Base-by-base conservation (phyloP, 2,113 vertebrate species). In the Sorex araneus region DNA sequence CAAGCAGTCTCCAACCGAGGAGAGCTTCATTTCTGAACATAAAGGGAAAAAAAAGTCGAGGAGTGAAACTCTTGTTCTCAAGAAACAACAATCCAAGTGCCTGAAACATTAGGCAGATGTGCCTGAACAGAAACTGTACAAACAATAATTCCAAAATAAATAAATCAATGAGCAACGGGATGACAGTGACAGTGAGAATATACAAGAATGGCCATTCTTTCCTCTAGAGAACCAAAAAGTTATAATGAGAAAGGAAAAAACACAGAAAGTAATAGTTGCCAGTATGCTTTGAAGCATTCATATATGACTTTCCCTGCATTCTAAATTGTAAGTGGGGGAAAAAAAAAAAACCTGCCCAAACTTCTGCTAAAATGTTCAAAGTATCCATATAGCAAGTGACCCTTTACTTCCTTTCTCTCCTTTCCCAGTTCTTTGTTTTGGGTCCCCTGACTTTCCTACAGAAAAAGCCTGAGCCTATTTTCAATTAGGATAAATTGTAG, bases 101-200 rank as follows among this genome's bases (percentile, higher is more conserved):
- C 18, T 82, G 16, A 94, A 91, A 45, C 43, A 50, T 75, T 0
- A 87, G 25, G 70, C 34, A 32, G 34, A 71, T 8, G 16, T 70
- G 13, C 67, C n/a, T 70, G 67, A 71, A 71, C 4, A 67, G 73
- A 76, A 84, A 80, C 8, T 25, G 8, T 27, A 69, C 3, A 60
- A 88, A 90, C 15, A 57, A 1, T 47, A 78, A 94, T 57, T 87
- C 32, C n/a, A 79, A 82, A 94, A 27, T 9, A 93, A n/a, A n/a
- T n/a, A n/a, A n/a, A n/a, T n/a, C n/a, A n/a, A n/a, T n/a, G n/a
- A n/a, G n/a, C n/a, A n/a, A n/a, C n/a, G n/a, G n/a, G n/a, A n/a
- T n/a, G n/a, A n/a, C n/a, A n/a, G n/a, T n/a, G n/a, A n/a, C n/a
- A n/a, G n/a, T n/a, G n/a, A n/a, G n/a, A n/a, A 57, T n/a, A 85